Evolutionary conservation across 2,797 vertebrate species (phyloP).

Genomic region (Peromyscus melanophrys): DNA sequence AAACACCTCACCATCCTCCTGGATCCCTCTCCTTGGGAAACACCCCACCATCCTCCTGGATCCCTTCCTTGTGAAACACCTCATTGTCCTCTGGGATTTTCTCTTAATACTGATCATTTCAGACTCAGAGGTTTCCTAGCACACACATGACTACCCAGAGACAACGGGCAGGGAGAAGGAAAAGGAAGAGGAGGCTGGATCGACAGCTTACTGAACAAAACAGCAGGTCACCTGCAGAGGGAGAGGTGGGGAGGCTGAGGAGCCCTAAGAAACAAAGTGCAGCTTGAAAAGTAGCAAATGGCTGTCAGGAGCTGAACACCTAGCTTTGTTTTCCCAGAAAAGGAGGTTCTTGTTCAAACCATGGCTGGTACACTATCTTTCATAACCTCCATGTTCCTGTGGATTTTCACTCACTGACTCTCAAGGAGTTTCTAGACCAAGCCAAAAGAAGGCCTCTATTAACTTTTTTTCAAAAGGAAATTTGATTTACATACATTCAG

Average conservation of each 20-base stretch:
- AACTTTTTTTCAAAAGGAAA: not conserved
- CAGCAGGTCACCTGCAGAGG: not conserved
- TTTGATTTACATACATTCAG: not conserved
- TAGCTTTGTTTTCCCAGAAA: not conserved
- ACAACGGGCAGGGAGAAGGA: not conserved
- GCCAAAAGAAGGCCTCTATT: not conserved
- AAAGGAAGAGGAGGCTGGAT: no score
- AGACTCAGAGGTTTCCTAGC: not conserved
- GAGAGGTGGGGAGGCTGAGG: not conserved
- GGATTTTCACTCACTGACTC: not conserved
- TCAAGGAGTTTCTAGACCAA: not conserved
- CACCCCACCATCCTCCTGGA: not conserved
- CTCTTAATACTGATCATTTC: not conserved
- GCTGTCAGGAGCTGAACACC: not conserved
- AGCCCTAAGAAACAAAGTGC: not conserved
- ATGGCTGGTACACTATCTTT: not conserved
- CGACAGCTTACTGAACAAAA: not conserved
- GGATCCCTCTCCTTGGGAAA: not conserved
- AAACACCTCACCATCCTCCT: not conserved
- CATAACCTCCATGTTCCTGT: not conserved
- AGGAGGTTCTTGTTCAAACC: not conserved
- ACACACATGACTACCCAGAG: not conserved
- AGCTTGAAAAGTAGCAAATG: not conserved
- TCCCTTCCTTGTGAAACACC: not conserved
- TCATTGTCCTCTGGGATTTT: not conserved